phyloP scores from a whole-genome alignment of 2,113 vertebrate species.

The Cromileptes altivelis region DNA sequence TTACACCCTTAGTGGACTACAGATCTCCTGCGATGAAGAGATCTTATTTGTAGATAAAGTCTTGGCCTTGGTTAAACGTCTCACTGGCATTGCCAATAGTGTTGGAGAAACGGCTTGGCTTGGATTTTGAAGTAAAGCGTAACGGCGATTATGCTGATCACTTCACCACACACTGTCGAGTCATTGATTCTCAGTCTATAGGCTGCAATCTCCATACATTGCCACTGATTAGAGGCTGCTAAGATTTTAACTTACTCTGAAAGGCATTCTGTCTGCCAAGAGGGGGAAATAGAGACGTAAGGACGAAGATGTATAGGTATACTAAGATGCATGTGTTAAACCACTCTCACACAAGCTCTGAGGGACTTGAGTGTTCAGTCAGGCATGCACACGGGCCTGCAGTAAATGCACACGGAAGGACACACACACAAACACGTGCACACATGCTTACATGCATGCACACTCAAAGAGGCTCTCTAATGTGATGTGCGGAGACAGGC shows the following conservation, averaged over 20 bases:
- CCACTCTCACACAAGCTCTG: slow-evolving; percentile 48
- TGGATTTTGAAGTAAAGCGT: slow-evolving; percentile 70
- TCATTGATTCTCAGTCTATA: slow-evolving; percentile 78
- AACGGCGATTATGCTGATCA: slow-evolving; percentile 72
- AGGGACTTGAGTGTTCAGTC: slow-evolving; percentile 51
- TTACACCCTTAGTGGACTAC: slow-evolving; percentile 12
- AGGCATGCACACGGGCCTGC: slow-evolving; percentile 33
- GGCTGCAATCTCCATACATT: slow-evolving; percentile 69
- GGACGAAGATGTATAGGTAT: slow-evolving; percentile 28
- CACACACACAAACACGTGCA: slow-evolving; percentile 12
- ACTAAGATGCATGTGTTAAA: slow-evolving; percentile 26
- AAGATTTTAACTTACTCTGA: slow-evolving; percentile 67
- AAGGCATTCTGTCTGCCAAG: slow-evolving; percentile 40
- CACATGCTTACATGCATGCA: slow-evolving; percentile 48
- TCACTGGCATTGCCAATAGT: slow-evolving; percentile 68
- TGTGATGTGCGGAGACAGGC: slow-evolving; percentile 73
- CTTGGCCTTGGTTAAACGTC: slow-evolving; percentile 45
- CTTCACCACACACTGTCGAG: slow-evolving; percentile 73
- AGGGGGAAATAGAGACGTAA: slow-evolving; percentile 17
- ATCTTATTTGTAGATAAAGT: slow-evolving; percentile 51
- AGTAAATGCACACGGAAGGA: slow-evolving; percentile 44
- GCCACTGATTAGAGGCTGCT: slow-evolving; percentile 66
- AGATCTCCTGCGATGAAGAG: slow-evolving; percentile 52
- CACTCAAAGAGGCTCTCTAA: slow-evolving; percentile 59
- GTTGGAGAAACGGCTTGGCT: slow-evolving; percentile 72